Evolutionary conservation across 35 echinoderm and acorn worm genomes (phyloP).

Genomic region (Ptychodera flava): DNA sequence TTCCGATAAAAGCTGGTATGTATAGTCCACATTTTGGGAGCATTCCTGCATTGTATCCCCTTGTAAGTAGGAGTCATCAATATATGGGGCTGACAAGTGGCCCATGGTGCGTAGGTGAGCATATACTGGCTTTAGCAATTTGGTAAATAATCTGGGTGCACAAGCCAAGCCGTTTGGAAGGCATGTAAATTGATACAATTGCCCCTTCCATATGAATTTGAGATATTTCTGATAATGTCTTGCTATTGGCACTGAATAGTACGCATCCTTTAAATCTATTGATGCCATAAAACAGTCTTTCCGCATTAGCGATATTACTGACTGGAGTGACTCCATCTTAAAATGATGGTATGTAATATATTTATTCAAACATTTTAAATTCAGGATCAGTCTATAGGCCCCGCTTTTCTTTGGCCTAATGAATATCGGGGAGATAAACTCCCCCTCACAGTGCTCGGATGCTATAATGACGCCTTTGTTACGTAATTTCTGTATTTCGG

Average conservation of each 20-base stretch:
- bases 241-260: conserved; percentile 57
- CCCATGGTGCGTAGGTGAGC: conserved; percentile 13
- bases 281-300: conserved; percentile 43
- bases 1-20: no score
- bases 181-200: no score
- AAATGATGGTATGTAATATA: no score
- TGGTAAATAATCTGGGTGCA: conserved; percentile 50
- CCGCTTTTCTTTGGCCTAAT: no score
- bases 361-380: conserved; percentile 27
- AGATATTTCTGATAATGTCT: conserved; percentile 39
- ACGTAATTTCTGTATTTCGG: conserved; percentile 33
- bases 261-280: no score
- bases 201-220: conserved; percentile 34
- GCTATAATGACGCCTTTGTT: conserved; percentile 16
- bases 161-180: conserved; percentile 49
- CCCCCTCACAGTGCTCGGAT: no score
- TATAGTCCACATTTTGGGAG: not conserved
- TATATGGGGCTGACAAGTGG: conserved; percentile 16
- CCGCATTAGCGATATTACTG: conserved; percentile 13
- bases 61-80: conserved; percentile 47
- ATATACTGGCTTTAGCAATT: conserved; percentile 53
- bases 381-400: conserved; percentile 35
- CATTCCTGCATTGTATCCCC: conserved; percentile 26
- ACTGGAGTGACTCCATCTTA: no score
- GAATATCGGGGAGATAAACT: no score